Base-by-base conservation (phyloP, 2,888 invertebrate genomes). In the Bibio marci region DNA sequence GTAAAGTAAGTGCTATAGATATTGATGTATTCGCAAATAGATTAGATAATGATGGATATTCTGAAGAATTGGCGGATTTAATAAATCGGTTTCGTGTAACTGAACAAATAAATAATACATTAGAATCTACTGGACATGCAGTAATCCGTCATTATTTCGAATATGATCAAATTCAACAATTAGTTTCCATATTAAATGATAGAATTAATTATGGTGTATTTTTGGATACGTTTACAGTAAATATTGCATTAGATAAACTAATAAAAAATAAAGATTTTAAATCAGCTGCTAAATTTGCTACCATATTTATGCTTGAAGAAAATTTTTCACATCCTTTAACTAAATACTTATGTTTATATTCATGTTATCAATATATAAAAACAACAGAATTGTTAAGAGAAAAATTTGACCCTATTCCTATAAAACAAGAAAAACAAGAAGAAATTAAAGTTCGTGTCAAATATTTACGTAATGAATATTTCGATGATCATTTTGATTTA, bases 401-500 rank as follows among this genome's bases (percentile, higher is more conserved):
- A 41, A n/a, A n/a, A n/a, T n/a, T n/a, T n/a, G n/a, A n/a, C n/a
- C n/a, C 33, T 39, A 15, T 37, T 8, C 22, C 22, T 6, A 22
- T 56, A 56, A 51, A 43, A 58, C 56, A 45, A 37, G 50, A 51
- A 10, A 66, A 69, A 44, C 62, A 63, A n/a, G 74, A 74, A 51
- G 71, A 73, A 62, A 62, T 74, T 18, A 80, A 78, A 62, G 68
- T 90, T 8, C 69, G 90, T 47, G 76, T 94, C 0, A 70, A 68
- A 41, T 92, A 70, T 55, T 52, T 97, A 30, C 70, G 81, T 50
- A 88, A 90, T 55, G 76, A 79, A 1, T 85, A 70, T 55, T 79
- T 80, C 61, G 92, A 94, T 64, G 81, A 86, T 52, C 91, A 94
- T 58, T 88, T 90, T 63, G 90, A 90, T 60, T 66, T 92, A 15